phyloP scores from a whole-genome alignment of 2,888 invertebrate genomes.

The Hirtodrosophila cameraria region DNA sequence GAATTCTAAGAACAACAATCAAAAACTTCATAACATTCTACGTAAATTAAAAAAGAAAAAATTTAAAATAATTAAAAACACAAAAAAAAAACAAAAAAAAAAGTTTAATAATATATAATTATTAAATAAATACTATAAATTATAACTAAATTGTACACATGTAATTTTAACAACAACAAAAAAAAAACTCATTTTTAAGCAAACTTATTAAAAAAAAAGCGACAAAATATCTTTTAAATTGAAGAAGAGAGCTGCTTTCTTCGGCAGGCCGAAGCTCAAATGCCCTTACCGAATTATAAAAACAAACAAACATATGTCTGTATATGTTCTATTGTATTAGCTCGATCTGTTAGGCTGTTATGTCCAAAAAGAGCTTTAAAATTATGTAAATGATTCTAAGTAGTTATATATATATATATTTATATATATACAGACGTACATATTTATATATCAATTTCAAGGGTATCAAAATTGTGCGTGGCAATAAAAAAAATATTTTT shows the following conservation, averaged over 20 bases:
- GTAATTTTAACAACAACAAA: too few relatives aligned
- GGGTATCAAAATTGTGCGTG: constrained; percentile 36
- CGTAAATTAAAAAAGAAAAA: constrained; percentile 18
- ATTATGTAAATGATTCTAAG: not conserved
- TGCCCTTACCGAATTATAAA: constrained; percentile 20
- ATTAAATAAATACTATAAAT: constrained; percentile 36
- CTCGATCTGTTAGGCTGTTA: constrained; percentile 20
- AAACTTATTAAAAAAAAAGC: constrained; percentile 31
- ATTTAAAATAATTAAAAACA: constrained; percentile 2
- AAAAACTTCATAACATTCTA: constrained; percentile 53
- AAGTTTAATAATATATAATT: constrained; percentile 35
- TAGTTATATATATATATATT: not conserved
- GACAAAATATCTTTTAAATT: constrained; percentile 25
- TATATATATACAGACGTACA: not conserved
- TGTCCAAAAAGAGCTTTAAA: constrained; percentile 29
- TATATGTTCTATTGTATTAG: constrained; percentile 8
- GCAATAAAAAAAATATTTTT: constrained; percentile 34
- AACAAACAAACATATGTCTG: constrained; percentile 4
- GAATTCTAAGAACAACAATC: constrained; percentile 31
- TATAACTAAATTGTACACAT: constrained; percentile 39
- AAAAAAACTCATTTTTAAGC: constrained; percentile 36
- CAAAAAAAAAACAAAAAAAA: not conserved
- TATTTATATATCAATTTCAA: constrained; percentile 12
- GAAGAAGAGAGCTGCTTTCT: constrained; percentile 10
- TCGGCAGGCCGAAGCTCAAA: constrained; percentile 15